Conservation (phyloP, 1,140 invertebrate species). For the Zeugodacus cucurbitae region DNA sequence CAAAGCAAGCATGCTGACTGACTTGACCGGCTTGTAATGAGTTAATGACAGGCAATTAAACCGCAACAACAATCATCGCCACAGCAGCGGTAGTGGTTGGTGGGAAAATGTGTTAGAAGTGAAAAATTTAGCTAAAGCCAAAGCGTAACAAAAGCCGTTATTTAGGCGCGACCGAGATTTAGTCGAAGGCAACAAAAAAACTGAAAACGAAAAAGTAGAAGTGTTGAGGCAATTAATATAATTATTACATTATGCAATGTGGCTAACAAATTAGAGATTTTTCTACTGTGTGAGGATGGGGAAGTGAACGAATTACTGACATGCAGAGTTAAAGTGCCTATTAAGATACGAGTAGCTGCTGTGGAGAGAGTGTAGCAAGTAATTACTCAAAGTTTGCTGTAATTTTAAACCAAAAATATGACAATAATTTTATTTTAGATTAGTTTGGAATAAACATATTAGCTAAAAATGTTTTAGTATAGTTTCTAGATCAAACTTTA, state of each 20-base stretch:
- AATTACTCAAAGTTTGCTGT: not conserved
- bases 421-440: no score
- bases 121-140: not conserved
- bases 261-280: constrained; percentile 6
- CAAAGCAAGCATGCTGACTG: not conserved
- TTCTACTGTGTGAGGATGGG: not conserved
- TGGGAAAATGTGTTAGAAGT: not conserved
- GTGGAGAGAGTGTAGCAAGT: not conserved
- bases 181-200: not conserved
- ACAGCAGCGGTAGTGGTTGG: not conserved
- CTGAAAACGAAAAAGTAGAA: not conserved
- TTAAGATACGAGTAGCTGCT: not conserved
- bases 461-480: not conserved
- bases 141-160: not conserved
- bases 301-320: not conserved
- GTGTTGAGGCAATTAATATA: constrained; percentile 4
- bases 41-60: constrained; percentile 27
- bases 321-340: not conserved
- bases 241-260: constrained; percentile 17
- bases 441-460: no score
- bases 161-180: not conserved
- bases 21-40: constrained; percentile 23
- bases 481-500: not conserved
- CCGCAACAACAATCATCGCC: not conserved
- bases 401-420: not conserved